phyloP scores from a whole-genome alignment of 1,140 invertebrate species.

The Bombus confusus region DNA sequence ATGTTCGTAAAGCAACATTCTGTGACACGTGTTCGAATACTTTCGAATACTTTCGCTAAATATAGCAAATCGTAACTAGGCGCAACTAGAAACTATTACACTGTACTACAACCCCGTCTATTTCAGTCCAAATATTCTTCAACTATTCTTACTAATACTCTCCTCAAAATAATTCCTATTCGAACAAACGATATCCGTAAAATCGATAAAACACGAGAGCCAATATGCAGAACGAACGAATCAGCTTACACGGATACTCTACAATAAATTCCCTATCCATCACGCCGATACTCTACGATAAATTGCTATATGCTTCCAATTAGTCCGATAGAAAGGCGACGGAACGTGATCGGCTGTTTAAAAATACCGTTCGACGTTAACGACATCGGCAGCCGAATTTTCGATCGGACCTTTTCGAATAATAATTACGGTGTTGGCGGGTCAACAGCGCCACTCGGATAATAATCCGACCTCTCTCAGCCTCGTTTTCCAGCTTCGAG shows the following conservation, averaged over 20 bases:
- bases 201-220: neutral
- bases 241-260: neutral
- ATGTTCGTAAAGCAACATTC: too few species aligned
- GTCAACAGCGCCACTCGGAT: constrained; percentile 21
- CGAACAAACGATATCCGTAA: too few species aligned
- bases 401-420: neutral
- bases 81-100: too few species aligned
- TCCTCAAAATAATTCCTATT: too few species aligned
- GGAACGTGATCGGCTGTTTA: too few species aligned
- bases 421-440: constrained; percentile 44
- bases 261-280: neutral
- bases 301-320: neutral
- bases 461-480: constrained; percentile 20
- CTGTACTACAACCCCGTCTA: too few species aligned
- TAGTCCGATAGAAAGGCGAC: neutral
- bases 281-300: neutral
- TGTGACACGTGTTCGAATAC: too few species aligned
- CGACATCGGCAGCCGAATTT: neutral
- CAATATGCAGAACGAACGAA: neutral
- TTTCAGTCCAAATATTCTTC: too few species aligned
- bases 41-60: too few species aligned
- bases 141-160: too few species aligned
- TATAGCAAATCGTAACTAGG: too few species aligned
- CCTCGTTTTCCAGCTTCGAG: constrained; percentile 7
- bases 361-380: neutral